These are phyloP conservation scores for Acheta domesticus DNA, from an alignment of 2,888 invertebrate species.

Conservation along the genomic window DNA sequence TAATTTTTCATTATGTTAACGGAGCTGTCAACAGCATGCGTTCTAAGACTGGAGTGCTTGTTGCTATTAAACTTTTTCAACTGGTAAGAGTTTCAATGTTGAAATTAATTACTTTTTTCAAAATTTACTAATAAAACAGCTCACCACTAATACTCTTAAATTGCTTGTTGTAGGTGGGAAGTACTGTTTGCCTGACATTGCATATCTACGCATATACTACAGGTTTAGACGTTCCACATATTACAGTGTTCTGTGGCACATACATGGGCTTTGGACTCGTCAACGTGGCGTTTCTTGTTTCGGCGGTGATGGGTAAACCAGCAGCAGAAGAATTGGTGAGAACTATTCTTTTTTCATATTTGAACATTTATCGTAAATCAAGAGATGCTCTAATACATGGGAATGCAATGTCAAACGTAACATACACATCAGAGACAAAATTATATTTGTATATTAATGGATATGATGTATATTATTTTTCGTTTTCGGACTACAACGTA, in stretches of 20 bases:
- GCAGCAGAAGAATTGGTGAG: neutral
- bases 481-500: too few species aligned
- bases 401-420: too few species aligned
- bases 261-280: neutral
- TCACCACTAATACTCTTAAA: neutral
- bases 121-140: too few species aligned
- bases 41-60: neutral
- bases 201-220: neutral
- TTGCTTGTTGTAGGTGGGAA: neutral
- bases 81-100: neutral
- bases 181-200: neutral
- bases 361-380: too few species aligned
- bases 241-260: neutral
- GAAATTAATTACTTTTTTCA: too few species aligned
- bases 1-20: too few species aligned
- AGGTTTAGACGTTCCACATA: neutral
- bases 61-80: neutral
- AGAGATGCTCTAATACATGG: too few species aligned
- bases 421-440: too few species aligned
- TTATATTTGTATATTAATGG: too few species aligned
- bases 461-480: too few species aligned
- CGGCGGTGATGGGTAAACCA: slow-evolving; percentile 7
- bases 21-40: neutral
- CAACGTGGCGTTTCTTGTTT: neutral
- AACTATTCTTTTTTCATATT: neutral